Evolutionary conservation across 2,888 invertebrate genomes (phyloP).

Genomic region (Tenthredo notha): DNA sequence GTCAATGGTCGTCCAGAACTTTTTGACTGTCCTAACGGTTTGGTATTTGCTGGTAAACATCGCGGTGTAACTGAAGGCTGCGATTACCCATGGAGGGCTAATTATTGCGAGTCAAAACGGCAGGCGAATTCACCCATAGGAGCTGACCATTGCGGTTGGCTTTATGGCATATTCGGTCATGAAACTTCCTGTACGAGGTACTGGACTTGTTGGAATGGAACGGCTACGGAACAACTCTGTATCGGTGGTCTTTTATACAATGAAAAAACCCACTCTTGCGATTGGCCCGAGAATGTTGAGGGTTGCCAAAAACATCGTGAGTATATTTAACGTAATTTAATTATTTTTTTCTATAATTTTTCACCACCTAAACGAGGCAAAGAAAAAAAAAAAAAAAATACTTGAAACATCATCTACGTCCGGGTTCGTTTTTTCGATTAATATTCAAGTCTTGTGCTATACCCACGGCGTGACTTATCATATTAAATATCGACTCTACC

Average conservation of each 20-base stretch:
- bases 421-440: constrained; percentile 34
- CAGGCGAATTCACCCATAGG: constrained; percentile 90
- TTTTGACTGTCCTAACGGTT: constrained; percentile 94
- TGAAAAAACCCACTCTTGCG: constrained; percentile 94
- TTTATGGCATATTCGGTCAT: constrained; percentile 96
- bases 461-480: constrained; percentile 35
- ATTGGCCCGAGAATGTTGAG: constrained; percentile 96
- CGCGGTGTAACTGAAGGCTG: constrained; percentile 94
- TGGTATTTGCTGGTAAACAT: constrained; percentile 94
- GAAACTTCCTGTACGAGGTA: constrained; percentile 96
- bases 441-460: not conserved
- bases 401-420: not conserved
- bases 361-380: not conserved
- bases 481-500: constrained; percentile 20
- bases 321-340: constrained; percentile 74
- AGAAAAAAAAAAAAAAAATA: not conserved
- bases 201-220: constrained; percentile 98
- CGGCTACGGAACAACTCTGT: constrained; percentile 94
- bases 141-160: constrained; percentile 94
- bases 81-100: constrained; percentile 94
- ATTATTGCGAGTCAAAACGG: constrained; percentile 91
- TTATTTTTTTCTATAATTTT: not conserved
- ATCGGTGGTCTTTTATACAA: constrained; percentile 95
- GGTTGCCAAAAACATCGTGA: constrained; percentile 97
- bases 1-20: constrained; percentile 90